Conservation (phyloP, 2,113 vertebrate species). For the Grantiella picta region DNA sequence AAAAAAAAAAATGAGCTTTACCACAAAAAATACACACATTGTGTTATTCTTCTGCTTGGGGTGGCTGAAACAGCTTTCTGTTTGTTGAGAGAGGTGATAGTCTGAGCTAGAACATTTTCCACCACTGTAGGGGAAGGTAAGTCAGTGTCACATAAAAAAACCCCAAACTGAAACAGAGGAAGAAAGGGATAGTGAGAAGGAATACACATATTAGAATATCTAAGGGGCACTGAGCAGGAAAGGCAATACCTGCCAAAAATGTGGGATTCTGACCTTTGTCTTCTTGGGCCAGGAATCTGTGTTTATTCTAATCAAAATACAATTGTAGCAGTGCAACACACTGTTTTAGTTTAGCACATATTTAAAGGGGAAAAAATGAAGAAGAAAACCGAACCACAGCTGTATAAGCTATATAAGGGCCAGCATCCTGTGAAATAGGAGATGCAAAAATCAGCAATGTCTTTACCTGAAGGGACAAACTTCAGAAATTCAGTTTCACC, state of each 20-base stretch:
- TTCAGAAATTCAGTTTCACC: neutral
- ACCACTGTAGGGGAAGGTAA: neutral
- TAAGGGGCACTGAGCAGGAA: neutral
- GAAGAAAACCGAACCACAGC: neutral
- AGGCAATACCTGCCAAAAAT: neutral
- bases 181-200: neutral
- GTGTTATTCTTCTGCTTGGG: neutral
- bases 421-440: neutral
- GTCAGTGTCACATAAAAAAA: neutral
- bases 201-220: neutral
- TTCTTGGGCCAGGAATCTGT: neutral
- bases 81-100: rapidly evolving
- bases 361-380: too few species aligned
- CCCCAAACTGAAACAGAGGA: neutral
- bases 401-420: neutral
- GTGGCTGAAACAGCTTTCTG: neutral
- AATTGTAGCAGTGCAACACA: neutral
- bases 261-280: neutral
- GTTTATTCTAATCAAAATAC: neutral
- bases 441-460: neutral
- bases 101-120: neutral
- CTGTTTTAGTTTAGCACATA: neutral
- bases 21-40: rapidly evolving
- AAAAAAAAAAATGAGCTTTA: neutral
- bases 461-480: neutral